Evolutionary conservation across 2,888 invertebrate species (phyloP).

Genomic region (Sinodicranocentrus sp.): DNA sequence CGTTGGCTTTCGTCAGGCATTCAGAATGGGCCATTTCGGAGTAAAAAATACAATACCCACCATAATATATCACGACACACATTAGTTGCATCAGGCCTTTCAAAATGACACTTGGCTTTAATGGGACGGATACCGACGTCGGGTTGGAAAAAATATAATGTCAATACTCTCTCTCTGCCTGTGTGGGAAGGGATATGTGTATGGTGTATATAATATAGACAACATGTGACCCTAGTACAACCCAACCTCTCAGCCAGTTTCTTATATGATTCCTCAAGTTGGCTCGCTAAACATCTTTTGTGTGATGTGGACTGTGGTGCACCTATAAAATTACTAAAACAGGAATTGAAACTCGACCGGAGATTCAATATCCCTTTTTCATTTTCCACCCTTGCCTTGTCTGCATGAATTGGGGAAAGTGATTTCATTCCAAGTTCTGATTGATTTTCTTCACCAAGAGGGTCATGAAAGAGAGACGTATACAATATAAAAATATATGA

Average conservation of each 20-base stretch:
- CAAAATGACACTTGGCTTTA: slow-evolving; percentile 44
- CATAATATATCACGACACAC: slow-evolving; percentile 24
- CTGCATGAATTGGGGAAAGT: not conserved
- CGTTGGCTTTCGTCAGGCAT: slow-evolving; percentile 15
- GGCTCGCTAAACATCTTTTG: too few species aligned
- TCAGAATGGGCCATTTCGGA: slow-evolving; percentile 22
- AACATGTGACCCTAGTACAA: not conserved
- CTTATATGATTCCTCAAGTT: not conserved
- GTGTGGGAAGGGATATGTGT: too few species aligned
- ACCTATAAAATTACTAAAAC: slow-evolving; percentile 9
- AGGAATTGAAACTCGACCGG: slow-evolving; percentile 2
- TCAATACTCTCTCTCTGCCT: too few species aligned
- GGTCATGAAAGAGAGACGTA: not conserved
- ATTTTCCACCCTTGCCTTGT: slow-evolving; percentile 1
- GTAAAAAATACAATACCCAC: slow-evolving; percentile 34
- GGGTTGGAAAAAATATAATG: too few species aligned
- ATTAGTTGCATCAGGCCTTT: slow-evolving; percentile 51
- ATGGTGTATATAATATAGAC: not conserved
- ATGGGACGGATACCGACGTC: slow-evolving; percentile 11
- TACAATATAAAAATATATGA: slow-evolving; percentile 8
- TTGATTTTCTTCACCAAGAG: slow-evolving; percentile 4
- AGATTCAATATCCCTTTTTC: slow-evolving; percentile 32
- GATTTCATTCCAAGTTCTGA: slow-evolving; percentile 14
- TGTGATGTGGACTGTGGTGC: too few species aligned
- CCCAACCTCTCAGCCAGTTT: not conserved